Evolutionary conservation across 2,797 vertebrate species (phyloP), one percentile per base, ranked within the genome.

Genomic region (Acrossocheilus fasciatus): DNA sequence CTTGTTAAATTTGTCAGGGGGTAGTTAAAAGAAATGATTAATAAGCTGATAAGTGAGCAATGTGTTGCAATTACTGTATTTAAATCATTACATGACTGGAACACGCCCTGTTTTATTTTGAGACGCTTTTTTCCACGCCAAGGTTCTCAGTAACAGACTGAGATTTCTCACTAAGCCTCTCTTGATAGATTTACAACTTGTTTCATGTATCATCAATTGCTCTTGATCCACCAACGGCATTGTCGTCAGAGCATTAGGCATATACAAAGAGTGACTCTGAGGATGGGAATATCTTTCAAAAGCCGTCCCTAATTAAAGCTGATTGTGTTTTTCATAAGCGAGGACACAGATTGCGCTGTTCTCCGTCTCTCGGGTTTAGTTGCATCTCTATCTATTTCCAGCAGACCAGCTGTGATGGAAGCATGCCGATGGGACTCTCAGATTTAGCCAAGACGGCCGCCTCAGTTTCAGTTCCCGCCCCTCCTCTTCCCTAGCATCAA

Each of bases 381-480:
- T 95, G 91, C 94, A 89, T 85, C 74, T 91, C 85, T 41, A 70
- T 91, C 94, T 96, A 95, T 95, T 96, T 96, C 90, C 87, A 93
- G 89, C 91, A 83, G 90, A 92, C 93, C 93, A 93, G 93, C 93
- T 94, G 92, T 69, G 86, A 88, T 87, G 82, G 81, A 84, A 85
- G 77, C 90, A 91, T 94, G 92, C 90, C 91, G 87, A 83, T 87
- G 88, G 89, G 83, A 47, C 84, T 92, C 92, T 94, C 90, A 90
- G 90, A 92, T 94, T 94, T 89, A 91, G 91, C 87, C 86, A 88
- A 91, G 90, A 90, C 66, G 79, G 72, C 54, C 30, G 23, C 84
- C 62, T 73, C 62, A 30, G 84, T 87, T 89, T 87, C 69, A 81
- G 84, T 85, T 81, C n/a, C 23, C 78, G 70, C 64, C 62, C 76